Evolutionary conservation across 2,797 vertebrate species (phyloP), one percentile per base, ranked within the genome.

Genomic region (Bryconaethiops microstoma): DNA sequence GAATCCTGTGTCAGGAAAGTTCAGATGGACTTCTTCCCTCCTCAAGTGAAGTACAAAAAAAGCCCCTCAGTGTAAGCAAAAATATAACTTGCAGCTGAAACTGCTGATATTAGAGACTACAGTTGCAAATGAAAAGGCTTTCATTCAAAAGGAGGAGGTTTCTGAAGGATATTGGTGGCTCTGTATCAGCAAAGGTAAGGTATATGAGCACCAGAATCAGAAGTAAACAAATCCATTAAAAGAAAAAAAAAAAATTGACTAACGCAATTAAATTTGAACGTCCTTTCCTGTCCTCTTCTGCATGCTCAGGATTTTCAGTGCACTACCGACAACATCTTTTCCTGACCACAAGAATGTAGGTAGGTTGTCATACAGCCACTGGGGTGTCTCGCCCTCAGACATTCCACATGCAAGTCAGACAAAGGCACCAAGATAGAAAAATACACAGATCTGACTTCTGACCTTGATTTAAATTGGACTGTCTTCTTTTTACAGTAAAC

Each of bases 1-100:
- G 80, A 82, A 78, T 5, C 76, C 52, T 71, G 21, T 69, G 35
- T 79, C 70, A 60, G 29, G 25, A 45, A 67, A 59, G 63, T 76
- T 60, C 16, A n/a, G n/a, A 21, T 9, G 7, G n/a, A 79, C 1
- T 17, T 60, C 42, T 60, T 68, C 0, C 5, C 57, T 7, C 60
- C 5, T 52, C 12, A 1, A 57, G n/a, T 67, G 23, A 83, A 48
- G 54, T 35, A 42, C 13, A 76, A 78, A 42, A 45, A 60, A 68
- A 62, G 6, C 63, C 42, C 45, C 9, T 25, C 52, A 42, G 25
- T 42, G 40, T 80, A 73, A 84, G 71, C 75, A 78, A 25, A 63
- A 78, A 69, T 7, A n/a, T 50, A 65, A 69, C 21, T 67, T 14
- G 1, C 35, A 25, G 5, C 19, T 54, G 1, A 84, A 70, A 62